Conservation (phyloP, 2,797 vertebrate genomes). For the Argya squamiceps region DNA sequence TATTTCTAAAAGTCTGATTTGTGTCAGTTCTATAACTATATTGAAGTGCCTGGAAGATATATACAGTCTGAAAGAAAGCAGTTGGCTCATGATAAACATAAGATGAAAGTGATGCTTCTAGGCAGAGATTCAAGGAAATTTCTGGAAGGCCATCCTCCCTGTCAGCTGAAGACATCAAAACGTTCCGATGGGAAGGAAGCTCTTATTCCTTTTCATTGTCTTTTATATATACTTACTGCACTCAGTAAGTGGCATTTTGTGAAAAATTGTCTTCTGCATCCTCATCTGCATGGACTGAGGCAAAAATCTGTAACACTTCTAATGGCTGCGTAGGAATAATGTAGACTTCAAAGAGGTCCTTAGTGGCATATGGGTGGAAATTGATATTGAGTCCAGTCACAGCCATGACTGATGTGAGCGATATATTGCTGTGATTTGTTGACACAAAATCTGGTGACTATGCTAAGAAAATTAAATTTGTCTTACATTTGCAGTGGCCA, state of each 20-base stretch:
- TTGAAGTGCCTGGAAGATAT: slow-evolving; percentile 42
- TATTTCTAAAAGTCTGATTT: slow-evolving; percentile 19
- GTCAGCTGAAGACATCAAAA: slow-evolving; percentile 25
- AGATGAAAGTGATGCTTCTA: slow-evolving; percentile 55
- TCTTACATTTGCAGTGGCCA: neutral
- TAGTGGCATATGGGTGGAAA: neutral
- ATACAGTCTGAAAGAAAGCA: slow-evolving; percentile 9
- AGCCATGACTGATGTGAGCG: neutral
- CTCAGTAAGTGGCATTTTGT: neutral
- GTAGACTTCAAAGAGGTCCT: neutral
- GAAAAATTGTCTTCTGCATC: neutral
- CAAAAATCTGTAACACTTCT: neutral
- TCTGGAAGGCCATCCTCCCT: slow-evolving; percentile 10
- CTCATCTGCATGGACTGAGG: neutral
- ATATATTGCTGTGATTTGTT: neutral
- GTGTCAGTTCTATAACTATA: neutral
- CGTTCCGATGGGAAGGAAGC: neutral
- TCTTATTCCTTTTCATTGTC: neutral
- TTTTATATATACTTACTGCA: neutral
- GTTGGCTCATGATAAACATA: slow-evolving; percentile 14
- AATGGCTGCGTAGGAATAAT: neutral
- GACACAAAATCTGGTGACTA: neutral
- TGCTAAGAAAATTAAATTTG: neutral
- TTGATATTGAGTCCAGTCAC: neutral
- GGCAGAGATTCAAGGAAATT: slow-evolving; percentile 30